Evolutionary conservation across 2,888 invertebrate species (phyloP).

Genomic region (Eumerus sabulonum): DNA sequence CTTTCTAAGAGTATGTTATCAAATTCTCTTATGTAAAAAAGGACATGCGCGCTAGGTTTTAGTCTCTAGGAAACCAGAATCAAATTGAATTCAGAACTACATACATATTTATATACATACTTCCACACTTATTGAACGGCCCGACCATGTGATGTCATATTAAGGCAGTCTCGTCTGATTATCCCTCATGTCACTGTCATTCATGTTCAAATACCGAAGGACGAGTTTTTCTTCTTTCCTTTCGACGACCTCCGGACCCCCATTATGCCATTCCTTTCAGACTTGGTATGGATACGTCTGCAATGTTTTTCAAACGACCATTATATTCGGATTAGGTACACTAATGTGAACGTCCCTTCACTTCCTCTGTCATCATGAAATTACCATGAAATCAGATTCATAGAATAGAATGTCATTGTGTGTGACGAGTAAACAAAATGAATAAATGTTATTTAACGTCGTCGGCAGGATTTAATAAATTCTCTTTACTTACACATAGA

Average conservation of each 20-base stretch:
- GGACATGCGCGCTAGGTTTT: slow-evolving; percentile 9
- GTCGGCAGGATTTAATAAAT: slow-evolving; percentile 45
- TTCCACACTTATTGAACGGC: background rate
- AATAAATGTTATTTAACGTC: too few species aligned
- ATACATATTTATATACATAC: background rate
- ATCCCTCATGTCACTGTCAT: slow-evolving; percentile 2
- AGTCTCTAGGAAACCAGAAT: slow-evolving; percentile 25
- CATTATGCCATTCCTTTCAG: too few species aligned
- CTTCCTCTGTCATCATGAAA: background rate
- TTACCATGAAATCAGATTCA: slow-evolving; percentile 49
- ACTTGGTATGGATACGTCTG: slow-evolving; percentile 28
- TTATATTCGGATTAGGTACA: slow-evolving; percentile 53
- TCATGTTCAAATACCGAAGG: slow-evolving; percentile 31
- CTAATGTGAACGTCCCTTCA: slow-evolving; percentile 27
- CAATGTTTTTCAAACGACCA: slow-evolving; percentile 40
- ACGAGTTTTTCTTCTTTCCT: slow-evolving; percentile 7
- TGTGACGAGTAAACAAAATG: slow-evolving; percentile 5
- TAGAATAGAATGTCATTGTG: slow-evolving; percentile 23
- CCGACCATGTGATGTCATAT: slow-evolving; percentile 32
- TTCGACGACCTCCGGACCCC: background rate
- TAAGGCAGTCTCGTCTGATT: slow-evolving; percentile 47
- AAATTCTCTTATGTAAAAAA: too few species aligned
- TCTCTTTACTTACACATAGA: slow-evolving; percentile 40
- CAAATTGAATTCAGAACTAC: slow-evolving; percentile 19
- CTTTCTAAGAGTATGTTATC: too few species aligned